These are phyloP conservation scores for Drosophila seclusa DNA, from an alignment of 2,888 invertebrate genomes.

Conservation along the genomic window DNA sequence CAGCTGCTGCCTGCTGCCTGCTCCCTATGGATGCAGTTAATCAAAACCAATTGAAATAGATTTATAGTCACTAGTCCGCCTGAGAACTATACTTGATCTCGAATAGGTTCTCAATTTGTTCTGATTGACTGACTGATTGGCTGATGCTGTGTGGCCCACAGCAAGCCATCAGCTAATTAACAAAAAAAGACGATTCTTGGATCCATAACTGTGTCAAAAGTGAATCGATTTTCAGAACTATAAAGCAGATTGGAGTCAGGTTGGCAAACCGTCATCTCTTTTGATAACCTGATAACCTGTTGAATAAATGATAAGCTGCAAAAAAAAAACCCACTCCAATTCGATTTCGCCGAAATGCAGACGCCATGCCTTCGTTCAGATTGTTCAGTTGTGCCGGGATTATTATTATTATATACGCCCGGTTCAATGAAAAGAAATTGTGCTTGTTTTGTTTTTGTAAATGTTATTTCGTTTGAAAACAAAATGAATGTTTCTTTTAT, in stretches of 20 bases:
- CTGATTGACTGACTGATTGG: neutral
- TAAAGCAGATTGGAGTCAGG: neutral
- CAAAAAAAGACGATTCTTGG: too few relatives aligned
- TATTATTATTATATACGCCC: neutral
- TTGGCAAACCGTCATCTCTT: neutral
- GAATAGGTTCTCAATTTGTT: neutral
- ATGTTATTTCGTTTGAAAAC: slow-evolving; percentile 61
- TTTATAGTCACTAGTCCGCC: neutral
- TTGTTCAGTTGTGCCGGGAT: neutral
- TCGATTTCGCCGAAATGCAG: too few relatives aligned
- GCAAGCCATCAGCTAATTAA: too few relatives aligned
- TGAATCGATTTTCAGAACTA: neutral
- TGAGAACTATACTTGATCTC: neutral
- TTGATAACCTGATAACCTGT: neutral
- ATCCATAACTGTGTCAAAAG: neutral
- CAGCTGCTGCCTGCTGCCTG: slow-evolving; percentile 36
- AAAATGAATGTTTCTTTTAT: slow-evolving; percentile 67
- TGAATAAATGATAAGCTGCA: neutral
- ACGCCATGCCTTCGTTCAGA: neutral
- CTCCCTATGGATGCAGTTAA: slow-evolving; percentile 6
- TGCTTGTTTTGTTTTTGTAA: slow-evolving; percentile 32
- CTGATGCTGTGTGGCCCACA: too few relatives aligned
- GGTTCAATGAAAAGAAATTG: slow-evolving; percentile 33
- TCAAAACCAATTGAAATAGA: slow-evolving; percentile 15
- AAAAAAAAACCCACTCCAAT: too few relatives aligned